A percentile compares a stretch with the other conserved stretches of the same genome.
Evolutionary conservation across 2,113 vertebrate species (phyloP).

Genomic region (Chloebia gouldiae): DNA sequence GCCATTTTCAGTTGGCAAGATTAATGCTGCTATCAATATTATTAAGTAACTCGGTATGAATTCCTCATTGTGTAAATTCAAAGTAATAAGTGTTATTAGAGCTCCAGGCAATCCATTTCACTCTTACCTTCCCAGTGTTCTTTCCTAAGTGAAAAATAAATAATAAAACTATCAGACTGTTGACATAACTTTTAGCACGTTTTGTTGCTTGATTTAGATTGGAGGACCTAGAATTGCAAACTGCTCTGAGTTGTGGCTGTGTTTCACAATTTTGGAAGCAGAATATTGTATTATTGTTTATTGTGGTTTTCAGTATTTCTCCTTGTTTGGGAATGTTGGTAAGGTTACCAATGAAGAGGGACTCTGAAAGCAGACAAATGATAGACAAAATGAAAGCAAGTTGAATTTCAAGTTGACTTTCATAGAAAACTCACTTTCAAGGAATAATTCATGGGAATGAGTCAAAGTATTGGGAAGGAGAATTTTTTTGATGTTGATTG

Average conservation of each 20-base stretch:
- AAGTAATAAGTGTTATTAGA: slow-evolving; percentile 51
- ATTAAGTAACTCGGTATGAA: slow-evolving; percentile 61
- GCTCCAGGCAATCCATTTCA: slow-evolving; percentile 17
- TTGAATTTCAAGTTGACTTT: not conserved
- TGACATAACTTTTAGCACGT: not conserved
- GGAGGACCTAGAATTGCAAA: not conserved
- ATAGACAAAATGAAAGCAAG: not conserved
- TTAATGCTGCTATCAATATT: slow-evolving; percentile 63
- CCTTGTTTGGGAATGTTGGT: not conserved
- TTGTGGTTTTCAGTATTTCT: not conserved
- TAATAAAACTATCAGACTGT: not conserved
- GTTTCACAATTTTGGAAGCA: not conserved
- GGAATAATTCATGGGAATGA: not conserved
- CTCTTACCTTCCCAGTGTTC: not conserved
- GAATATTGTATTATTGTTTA: not conserved
- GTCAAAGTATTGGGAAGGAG: not conserved
- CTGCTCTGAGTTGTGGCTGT: not conserved
- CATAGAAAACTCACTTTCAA: not conserved
- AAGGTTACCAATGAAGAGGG: not conserved
- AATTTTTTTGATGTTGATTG: not conserved
- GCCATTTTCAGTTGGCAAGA: slow-evolving; percentile 51
- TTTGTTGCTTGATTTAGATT: not conserved
- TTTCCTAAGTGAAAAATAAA: slow-evolving; percentile 10
- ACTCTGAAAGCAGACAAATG: not conserved
- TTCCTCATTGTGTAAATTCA: slow-evolving; percentile 43